These are phyloP conservation scores for Xyrauchen texanus DNA, from an alignment of 2,113 vertebrate genomes.

Conservation along the genomic window DNA sequence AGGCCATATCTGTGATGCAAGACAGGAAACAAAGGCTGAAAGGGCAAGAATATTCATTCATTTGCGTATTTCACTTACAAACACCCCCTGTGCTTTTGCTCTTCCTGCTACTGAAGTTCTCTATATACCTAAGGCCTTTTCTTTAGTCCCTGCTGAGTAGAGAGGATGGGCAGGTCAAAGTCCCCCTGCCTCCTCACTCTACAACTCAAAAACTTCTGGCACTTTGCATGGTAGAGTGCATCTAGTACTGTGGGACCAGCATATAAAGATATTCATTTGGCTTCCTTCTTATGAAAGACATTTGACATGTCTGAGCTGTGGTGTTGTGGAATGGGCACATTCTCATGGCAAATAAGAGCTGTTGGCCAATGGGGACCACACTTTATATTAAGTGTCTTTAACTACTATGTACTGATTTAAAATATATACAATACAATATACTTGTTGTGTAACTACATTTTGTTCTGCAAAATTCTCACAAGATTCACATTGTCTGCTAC, in stretches of 20 bases:
- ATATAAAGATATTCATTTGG: not conserved
- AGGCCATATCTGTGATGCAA: slow-evolving; percentile 34
- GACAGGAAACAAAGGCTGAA: slow-evolving; percentile 31
- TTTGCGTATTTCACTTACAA: slow-evolving; percentile 33
- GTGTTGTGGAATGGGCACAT: no score
- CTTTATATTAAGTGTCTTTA: no score
- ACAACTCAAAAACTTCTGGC: slow-evolving; percentile 55
- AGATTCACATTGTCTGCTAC: no score
- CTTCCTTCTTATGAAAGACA: not conserved
- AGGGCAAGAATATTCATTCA: slow-evolving; percentile 48
- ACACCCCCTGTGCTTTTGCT: slow-evolving; percentile 31
- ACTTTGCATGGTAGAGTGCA: slow-evolving; percentile 31
- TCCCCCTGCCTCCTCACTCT: slow-evolving; percentile 26
- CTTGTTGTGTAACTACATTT: no score
- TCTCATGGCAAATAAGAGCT: no score
- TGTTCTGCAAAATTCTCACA: no score
- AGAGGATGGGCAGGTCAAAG: slow-evolving; percentile 32
- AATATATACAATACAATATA: no score
- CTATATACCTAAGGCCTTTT: slow-evolving; percentile 41
- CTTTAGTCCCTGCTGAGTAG: slow-evolving; percentile 41
- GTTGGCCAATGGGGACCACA: no score
- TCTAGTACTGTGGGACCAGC: slow-evolving; percentile 4
- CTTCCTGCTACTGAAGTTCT: slow-evolving; percentile 41
- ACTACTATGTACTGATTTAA: no score
- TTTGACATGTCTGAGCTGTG: not conserved